Percentiles rank a stretch among this genome's conserved stretches.
Conservation (phyloP, 2,888 invertebrate species). For the Zygogramma bicolorata region DNA sequence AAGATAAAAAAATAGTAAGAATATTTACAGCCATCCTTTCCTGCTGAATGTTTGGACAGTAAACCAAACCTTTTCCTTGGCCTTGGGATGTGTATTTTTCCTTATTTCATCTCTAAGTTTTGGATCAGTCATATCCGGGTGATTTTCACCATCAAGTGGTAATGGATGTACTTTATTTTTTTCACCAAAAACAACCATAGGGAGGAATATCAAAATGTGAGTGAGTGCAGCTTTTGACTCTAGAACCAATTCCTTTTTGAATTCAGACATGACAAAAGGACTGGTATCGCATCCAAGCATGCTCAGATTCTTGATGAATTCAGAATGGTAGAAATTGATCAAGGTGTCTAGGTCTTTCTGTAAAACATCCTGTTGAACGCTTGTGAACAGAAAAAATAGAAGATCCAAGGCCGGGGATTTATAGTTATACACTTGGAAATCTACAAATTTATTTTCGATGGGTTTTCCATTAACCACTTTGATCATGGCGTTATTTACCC, state of each 20-base stretch:
- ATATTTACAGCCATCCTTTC: conserved; percentile 10
- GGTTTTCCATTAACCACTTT: conserved; percentile 56
- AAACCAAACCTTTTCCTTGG: conserved; percentile 17
- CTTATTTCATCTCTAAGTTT: background rate
- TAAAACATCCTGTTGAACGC: conserved; percentile 44
- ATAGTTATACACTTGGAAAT: conserved; percentile 52
- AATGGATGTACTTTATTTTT: background rate
- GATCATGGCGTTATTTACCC: conserved; percentile 73
- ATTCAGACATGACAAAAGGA: conserved; percentile 20
- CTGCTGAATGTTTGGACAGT: conserved; percentile 4
- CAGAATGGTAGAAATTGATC: conserved; percentile 37
- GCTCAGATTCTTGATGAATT: conserved; percentile 28
- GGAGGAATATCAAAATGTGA: background rate
- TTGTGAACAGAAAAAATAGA: conserved; percentile 54
- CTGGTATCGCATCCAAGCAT: conserved; percentile 24
- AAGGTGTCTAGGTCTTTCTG: conserved; percentile 38
- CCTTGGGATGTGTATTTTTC: background rate
- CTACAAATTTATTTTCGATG: conserved; percentile 50
- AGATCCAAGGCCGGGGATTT: conserved; percentile 51
- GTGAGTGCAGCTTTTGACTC: background rate
- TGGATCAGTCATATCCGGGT: background rate
- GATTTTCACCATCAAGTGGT: background rate
- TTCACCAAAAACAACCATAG: background rate
- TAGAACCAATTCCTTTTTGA: conserved; percentile 8
- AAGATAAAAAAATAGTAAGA: too few relatives aligned